Conservation (phyloP, 2,888 invertebrate species). For the Petrophora chlorosata region DNA sequence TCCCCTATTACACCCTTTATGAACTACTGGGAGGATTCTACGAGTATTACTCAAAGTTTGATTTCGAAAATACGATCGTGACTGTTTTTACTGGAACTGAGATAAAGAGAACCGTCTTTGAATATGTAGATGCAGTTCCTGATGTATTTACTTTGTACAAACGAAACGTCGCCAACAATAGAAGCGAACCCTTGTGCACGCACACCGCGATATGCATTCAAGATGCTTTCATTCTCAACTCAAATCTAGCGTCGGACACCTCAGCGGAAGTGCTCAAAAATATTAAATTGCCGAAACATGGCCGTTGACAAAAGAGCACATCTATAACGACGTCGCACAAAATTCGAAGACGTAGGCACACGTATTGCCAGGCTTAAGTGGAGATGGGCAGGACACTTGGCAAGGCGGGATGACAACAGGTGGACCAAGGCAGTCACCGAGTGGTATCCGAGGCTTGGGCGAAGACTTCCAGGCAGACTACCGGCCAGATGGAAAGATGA, state of each 20-base stretch:
- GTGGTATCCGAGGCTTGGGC: too few relatives aligned
- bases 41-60: conserved; percentile 45
- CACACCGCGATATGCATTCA: conserved; percentile 4
- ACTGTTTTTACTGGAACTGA: conserved; percentile 16
- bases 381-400: too few relatives aligned
- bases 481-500: too few relatives aligned
- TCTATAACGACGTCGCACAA: neutral
- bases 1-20: conserved; percentile 40
- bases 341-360: too few relatives aligned
- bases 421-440: too few relatives aligned
- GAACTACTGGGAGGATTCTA: conserved; percentile 50
- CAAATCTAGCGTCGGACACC: conserved; percentile 6
- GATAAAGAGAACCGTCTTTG: conserved; percentile 9
- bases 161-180: neutral
- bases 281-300: neutral
- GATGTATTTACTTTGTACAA: conserved; percentile 8
- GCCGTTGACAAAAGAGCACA: neutral
- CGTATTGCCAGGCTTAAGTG: too few relatives aligned
- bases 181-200: neutral
- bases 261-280: neutral
- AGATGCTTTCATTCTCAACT: neutral
- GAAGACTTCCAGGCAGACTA: too few relatives aligned
- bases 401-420: too few relatives aligned
- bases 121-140: conserved; percentile 1
- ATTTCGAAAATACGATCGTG: conserved; percentile 17